Conservation (phyloP, 2,797 vertebrate species). For the Amphiprion clarkii region DNA sequence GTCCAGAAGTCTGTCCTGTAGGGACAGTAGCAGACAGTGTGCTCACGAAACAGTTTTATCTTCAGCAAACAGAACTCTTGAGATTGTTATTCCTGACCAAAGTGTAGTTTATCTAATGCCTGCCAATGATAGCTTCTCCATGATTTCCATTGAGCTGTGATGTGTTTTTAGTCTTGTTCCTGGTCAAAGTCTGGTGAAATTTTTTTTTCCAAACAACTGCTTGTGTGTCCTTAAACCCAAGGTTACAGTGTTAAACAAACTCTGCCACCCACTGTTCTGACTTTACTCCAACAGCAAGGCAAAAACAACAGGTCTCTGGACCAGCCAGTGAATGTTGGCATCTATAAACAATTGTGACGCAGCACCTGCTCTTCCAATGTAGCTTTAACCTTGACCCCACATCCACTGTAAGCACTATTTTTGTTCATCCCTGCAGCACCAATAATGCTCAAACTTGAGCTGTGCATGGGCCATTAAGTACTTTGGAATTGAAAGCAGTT, state of each 20-base stretch:
- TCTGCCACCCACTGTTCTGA: slow-evolving; percentile 48
- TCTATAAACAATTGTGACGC: slow-evolving; percentile 43
- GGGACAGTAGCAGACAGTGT: neutral
- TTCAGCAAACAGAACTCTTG: neutral
- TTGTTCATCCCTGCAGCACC: slow-evolving; percentile 14
- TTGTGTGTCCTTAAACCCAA: slow-evolving; percentile 35
- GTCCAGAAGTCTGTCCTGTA: neutral
- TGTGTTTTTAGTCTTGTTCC: slow-evolving; percentile 10
- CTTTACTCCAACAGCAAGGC: slow-evolving; percentile 31
- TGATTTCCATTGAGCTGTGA: neutral
- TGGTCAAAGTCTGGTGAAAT: neutral
- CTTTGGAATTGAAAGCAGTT: neutral
- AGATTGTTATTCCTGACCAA: neutral
- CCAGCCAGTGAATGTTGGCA: slow-evolving; percentile 14
- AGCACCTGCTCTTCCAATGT: slow-evolving; percentile 26
- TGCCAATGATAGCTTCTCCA: neutral
- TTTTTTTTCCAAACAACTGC: slow-evolving; percentile 1
- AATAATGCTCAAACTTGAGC: neutral
- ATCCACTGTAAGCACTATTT: neutral
- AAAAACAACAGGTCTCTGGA: slow-evolving; percentile 49
- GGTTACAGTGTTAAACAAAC: slow-evolving; percentile 40
- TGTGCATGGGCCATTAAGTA: neutral
- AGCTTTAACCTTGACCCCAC: slow-evolving; percentile 16
- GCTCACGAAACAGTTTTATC: neutral
- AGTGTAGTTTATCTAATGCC: neutral